Evolutionary conservation across 2,797 vertebrate genomes (phyloP).

Genomic region (Peromyscus attwateri): DNA sequence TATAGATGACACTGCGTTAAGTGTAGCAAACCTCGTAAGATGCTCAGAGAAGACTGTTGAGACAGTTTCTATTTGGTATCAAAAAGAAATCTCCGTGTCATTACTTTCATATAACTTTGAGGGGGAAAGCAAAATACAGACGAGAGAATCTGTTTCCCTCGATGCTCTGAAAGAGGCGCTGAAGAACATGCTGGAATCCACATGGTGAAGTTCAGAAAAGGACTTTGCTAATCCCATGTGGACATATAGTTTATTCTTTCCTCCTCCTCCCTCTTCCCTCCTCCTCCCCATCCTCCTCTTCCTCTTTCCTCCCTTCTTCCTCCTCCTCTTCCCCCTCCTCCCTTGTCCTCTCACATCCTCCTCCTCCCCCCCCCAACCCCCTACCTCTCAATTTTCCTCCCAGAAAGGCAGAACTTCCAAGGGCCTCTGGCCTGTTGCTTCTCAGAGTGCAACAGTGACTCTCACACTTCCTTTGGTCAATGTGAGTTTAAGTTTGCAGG

Average conservation of each 20-base stretch:
- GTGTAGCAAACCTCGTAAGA: background rate
- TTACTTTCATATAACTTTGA: background rate
- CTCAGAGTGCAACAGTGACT: background rate
- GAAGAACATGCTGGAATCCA: background rate
- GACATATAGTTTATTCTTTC: background rate
- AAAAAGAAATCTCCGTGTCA: background rate
- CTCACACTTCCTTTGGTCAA: background rate
- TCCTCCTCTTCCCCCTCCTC: no score
- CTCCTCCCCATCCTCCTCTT: background rate
- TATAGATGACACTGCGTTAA: background rate
- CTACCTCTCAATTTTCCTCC: background rate
- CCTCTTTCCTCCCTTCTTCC: background rate
- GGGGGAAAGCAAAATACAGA: background rate
- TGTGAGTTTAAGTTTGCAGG: background rate
- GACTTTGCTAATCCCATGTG: background rate
- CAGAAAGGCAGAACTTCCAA: constrained; percentile 26
- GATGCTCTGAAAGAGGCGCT: background rate
- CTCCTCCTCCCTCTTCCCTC: no score
- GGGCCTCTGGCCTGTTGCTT: background rate
- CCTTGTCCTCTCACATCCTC: background rate
- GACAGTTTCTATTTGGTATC: background rate
- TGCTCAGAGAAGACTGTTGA: background rate
- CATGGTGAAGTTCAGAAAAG: background rate
- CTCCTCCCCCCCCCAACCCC: no score
- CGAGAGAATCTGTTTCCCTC: background rate